Evolutionary conservation across 2,113 vertebrate genomes (phyloP).

Genomic region (Hemiscyllium ocellatum): DNA sequence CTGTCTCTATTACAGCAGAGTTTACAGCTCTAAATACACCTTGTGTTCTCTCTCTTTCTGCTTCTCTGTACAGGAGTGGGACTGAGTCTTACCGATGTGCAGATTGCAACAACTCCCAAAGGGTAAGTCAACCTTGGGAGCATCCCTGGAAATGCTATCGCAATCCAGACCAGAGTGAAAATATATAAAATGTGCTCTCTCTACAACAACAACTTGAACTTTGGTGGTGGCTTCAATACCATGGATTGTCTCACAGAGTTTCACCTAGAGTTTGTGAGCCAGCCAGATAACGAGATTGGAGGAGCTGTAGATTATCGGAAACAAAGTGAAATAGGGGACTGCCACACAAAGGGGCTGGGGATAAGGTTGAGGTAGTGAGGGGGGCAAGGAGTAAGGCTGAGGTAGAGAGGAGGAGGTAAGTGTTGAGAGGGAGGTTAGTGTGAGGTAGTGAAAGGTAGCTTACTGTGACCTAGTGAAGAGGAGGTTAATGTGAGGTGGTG

Average conservation of each 20-base stretch:
- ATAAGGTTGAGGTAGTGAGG: neutral
- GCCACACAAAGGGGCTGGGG: neutral
- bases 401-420: too few relatives aligned
- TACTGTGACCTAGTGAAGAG: too few relatives aligned
- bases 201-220: neutral
- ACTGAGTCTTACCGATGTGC: constrained; percentile 79
- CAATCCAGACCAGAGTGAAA: neutral
- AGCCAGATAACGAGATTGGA: neutral
- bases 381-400: too few relatives aligned
- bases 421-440: too few relatives aligned
- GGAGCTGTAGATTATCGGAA: neutral
- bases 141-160: neutral
- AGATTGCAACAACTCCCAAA: constrained; percentile 79
- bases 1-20: neutral
- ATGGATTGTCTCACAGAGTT: neutral
- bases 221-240: neutral
- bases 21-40: too few relatives aligned
- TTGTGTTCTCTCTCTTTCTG: neutral
- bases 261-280: neutral
- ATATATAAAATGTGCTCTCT: neutral
- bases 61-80: constrained; percentile 68
- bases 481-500: too few relatives aligned
- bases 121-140: constrained; percentile 63
- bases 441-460: too few relatives aligned
- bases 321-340: neutral